Percentiles rank a stretch among this genome's conserved stretches.
phyloP scores from a whole-genome alignment of 2,113 vertebrate genomes.

The Urocolius indicus region DNA sequence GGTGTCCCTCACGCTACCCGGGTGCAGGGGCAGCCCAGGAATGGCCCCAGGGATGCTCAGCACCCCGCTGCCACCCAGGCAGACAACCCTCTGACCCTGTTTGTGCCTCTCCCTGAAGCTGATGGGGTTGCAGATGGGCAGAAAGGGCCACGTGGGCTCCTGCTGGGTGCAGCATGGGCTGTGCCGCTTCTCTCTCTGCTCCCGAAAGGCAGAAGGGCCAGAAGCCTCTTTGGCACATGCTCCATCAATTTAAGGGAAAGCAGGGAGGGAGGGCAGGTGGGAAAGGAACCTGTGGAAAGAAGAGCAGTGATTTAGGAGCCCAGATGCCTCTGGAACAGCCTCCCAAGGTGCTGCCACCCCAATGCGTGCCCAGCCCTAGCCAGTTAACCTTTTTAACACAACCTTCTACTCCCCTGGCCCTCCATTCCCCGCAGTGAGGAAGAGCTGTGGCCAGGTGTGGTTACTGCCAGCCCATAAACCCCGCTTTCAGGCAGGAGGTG shows the following conservation, averaged over 20 bases:
- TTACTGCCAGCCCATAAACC: not conserved
- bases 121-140: not conserved
- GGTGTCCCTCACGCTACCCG: fast-evolving
- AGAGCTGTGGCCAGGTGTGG: not conserved
- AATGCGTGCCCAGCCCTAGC: fast-evolving
- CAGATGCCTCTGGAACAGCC: not conserved
- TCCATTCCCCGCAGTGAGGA: not conserved
- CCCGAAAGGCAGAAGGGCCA: not conserved
- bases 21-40: not conserved
- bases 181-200: not conserved
- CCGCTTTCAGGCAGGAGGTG: fast-evolving
- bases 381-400: not conserved
- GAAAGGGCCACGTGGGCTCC: not conserved
- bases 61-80: not conserved
- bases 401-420: not conserved
- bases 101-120: not conserved
- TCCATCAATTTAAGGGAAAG: not conserved
- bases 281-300: not conserved
- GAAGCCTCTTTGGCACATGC: not conserved
- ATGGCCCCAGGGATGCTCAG: not conserved
- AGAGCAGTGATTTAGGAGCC: not conserved
- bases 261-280: not conserved
- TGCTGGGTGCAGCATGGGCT: not conserved
- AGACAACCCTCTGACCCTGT: not conserved
- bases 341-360: not conserved